Percentiles rank a stretch among this genome's conserved stretches.
These are phyloP conservation scores for Abrostola triplasia DNA, from an alignment of 2,888 invertebrate species.

Conservation along the genomic window DNA sequence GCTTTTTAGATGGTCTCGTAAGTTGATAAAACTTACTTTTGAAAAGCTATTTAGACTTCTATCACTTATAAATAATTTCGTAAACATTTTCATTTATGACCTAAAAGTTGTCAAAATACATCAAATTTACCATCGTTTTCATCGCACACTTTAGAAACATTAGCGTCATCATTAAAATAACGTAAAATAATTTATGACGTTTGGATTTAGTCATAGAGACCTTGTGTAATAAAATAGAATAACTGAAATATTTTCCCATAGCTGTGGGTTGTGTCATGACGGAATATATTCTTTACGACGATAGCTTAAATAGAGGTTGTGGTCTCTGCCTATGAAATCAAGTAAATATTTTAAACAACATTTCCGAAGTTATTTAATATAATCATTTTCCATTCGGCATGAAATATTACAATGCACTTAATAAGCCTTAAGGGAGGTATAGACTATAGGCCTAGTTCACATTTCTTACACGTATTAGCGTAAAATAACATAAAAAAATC, in stretches of 20 bases:
- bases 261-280: slow-evolving; percentile 18
- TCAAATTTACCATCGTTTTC: slow-evolving; percentile 24
- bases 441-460: too few relatives aligned
- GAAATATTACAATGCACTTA: too few relatives aligned
- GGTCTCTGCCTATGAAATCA: not conserved
- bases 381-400: too few relatives aligned
- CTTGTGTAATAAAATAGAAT: slow-evolving; percentile 50
- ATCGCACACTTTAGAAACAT: slow-evolving; percentile 20
- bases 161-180: slow-evolving; percentile 26
- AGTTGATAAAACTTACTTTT: not conserved
- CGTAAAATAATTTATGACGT: slow-evolving; percentile 39
- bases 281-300: slow-evolving; percentile 9
- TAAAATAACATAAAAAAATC: too few relatives aligned
- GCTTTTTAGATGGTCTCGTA: too few relatives aligned
- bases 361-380: not conserved
- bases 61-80: not conserved
- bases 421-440: too few relatives aligned
- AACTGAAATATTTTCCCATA: slow-evolving; percentile 42
- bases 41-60: not conserved
- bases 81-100: slow-evolving; percentile 6
- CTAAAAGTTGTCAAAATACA: slow-evolving; percentile 5
- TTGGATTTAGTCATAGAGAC: slow-evolving; percentile 32
- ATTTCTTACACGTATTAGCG: too few relatives aligned
- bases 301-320: slow-evolving; percentile 14
- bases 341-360: slow-evolving; percentile 1